These are phyloP conservation scores for Molossus molossus DNA, from an alignment of 2,797 vertebrate genomes.

Conservation along the genomic window DNA sequence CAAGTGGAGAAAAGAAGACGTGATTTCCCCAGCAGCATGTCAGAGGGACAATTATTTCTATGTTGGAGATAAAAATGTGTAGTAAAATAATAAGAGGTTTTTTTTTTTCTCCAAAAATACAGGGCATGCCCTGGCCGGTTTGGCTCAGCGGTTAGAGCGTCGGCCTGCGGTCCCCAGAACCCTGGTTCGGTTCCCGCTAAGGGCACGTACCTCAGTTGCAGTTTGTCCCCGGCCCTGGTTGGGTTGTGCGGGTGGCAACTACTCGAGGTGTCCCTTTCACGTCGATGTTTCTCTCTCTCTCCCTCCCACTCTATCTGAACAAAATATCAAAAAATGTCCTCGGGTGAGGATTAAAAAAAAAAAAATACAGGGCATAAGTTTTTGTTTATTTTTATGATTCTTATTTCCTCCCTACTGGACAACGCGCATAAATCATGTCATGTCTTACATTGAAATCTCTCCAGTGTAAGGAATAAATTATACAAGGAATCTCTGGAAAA, in stretches of 20 bases:
- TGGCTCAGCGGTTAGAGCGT: too few relatives aligned
- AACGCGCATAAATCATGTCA: neutral
- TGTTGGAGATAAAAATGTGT: slow-evolving; percentile 47
- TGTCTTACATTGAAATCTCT: neutral
- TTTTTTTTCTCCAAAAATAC: slow-evolving; percentile 17
- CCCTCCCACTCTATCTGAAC: too few relatives aligned
- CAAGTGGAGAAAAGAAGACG: neutral
- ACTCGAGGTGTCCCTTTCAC: too few relatives aligned
- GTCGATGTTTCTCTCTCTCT: too few relatives aligned
- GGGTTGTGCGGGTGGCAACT: too few relatives aligned
- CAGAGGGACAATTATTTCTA: slow-evolving; percentile 24
- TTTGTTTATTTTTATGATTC: slow-evolving; percentile 38
- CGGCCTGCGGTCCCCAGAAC: too few relatives aligned
- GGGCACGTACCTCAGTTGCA: too few relatives aligned
- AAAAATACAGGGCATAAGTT: neutral
- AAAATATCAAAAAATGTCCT: too few relatives aligned
- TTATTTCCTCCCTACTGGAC: neutral
- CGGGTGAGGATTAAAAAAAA: too few relatives aligned
- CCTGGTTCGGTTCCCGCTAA: too few relatives aligned
- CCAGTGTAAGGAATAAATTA: neutral
- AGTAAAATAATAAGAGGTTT: neutral
- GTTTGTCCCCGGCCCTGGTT: too few relatives aligned
- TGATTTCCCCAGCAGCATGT: neutral
- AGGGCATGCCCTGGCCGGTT: too few relatives aligned
- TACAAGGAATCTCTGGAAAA: neutral